Evolutionary conservation across 2,888 invertebrate genomes (phyloP), one percentile per base, ranked within the genome.

Genomic region (Micoletzkya japonica): DNA sequence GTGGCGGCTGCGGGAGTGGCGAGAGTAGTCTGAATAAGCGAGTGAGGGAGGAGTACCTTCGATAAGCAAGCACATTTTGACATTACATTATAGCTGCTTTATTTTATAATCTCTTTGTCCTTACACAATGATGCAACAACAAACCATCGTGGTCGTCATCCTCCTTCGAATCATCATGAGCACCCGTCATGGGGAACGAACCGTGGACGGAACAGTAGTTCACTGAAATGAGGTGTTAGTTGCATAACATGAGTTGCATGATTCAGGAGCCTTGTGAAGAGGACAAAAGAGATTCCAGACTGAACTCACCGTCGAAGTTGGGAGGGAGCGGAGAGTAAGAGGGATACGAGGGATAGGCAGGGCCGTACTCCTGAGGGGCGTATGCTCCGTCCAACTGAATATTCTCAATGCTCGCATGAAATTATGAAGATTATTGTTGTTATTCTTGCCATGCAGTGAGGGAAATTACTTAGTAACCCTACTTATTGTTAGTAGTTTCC

Each of bases 261-360:
- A n/a, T n/a, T n/a, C n/a, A n/a, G n/a, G n/a, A n/a, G n/a, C n/a
- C n/a, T n/a, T n/a, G n/a, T n/a, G n/a, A n/a, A n/a, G n/a, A n/a
- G n/a, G n/a, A n/a, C n/a, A n/a, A n/a, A n/a, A n/a, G n/a, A n/a
- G n/a, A n/a, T n/a, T n/a, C n/a, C n/a, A n/a, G n/a, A n/a, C n/a
- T n/a, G n/a, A 56, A 20, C 73, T 17, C 28, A 74, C 74, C 74
- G 52, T 78, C 78, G 54, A 71, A 77, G 64, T 77, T 76, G 66
- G 77, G 77, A 17, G 72, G 70, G 72, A 60, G 72, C 44, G 68
- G 67, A 30, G 76, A 73, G 54, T 73, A 78, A 52, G 72, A 73
- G 50, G 75, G 73, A 39, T 66, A 71, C 54, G 63, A 68, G 49
- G 64, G 64, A 39, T 66, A 66, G 64, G 63, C 63, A 24, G 44